Evolutionary conservation across 2,113 vertebrate species (phyloP).

Genomic region (Holacanthus passer): DNA sequence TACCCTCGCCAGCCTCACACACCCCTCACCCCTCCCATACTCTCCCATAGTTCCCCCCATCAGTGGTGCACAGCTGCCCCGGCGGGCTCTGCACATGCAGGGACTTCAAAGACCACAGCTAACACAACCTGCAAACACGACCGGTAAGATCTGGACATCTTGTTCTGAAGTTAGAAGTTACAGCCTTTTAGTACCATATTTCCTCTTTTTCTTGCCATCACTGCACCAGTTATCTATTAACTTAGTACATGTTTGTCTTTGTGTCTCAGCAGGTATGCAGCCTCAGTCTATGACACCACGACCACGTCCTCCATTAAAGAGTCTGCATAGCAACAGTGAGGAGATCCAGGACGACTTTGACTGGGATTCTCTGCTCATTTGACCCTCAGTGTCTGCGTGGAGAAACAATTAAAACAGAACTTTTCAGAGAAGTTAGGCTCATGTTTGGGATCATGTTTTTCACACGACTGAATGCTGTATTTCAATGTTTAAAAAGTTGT

Average conservation of each 20-base stretch:
- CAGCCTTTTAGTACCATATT: not conserved
- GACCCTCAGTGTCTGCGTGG: constrained; percentile 6
- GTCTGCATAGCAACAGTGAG: constrained; percentile 85
- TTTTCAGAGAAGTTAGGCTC: constrained; percentile 18
- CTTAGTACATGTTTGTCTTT: not conserved
- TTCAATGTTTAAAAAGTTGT: constrained; percentile 22
- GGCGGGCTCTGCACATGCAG: constrained; percentile 72
- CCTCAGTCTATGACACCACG: constrained; percentile 69
- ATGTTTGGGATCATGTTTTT: constrained; percentile 44
- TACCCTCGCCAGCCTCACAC: constrained; percentile 78
- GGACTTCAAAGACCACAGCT: constrained; percentile 67
- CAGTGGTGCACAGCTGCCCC: constrained; percentile 65
- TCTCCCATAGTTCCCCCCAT: constrained; percentile 44
- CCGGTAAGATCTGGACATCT: constrained; percentile 65
- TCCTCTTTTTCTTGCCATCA: not conserved
- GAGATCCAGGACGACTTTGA: constrained; percentile 88
- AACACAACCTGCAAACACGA: constrained; percentile 64
- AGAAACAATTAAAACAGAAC: not conserved
- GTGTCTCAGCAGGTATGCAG: constrained; percentile 71
- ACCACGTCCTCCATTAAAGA: constrained; percentile 79
- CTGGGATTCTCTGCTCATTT: constrained; percentile 85
- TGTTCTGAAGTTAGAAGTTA: not conserved
- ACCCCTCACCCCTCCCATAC: constrained; percentile 81
- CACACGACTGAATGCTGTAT: constrained; percentile 57
- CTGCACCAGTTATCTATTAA: not conserved